Percentiles rank a stretch among this genome's conserved stretches.
These are phyloP conservation scores for Agraylea sexmaculata DNA, from an alignment of 1,140 invertebrate species.

Conservation along the genomic window DNA sequence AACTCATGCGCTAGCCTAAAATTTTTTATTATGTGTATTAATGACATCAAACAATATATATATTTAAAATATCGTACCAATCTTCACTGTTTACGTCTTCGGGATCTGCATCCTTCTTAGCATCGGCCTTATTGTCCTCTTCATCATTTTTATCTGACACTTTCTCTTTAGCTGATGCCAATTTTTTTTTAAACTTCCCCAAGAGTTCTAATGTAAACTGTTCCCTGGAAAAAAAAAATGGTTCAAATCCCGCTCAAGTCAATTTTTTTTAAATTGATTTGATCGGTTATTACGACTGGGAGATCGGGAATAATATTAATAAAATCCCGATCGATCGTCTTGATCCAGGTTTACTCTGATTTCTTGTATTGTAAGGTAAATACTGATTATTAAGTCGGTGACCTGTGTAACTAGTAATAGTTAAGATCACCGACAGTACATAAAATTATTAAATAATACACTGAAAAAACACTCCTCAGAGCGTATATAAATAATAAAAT, in stretches of 20 bases:
- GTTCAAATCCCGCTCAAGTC: background rate
- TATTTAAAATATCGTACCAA: conserved; percentile 25
- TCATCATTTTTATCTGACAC: conserved; percentile 27
- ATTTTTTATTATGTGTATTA: conserved; percentile 6
- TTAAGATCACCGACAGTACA: no score
- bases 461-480: no score
- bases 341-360: no score
- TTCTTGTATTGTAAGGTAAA: no score
- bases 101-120: conserved; percentile 17
- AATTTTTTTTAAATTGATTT: no score
- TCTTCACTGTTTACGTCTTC: conserved; percentile 41
- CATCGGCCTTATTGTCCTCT: conserved; percentile 18
- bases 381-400: no score
- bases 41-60: conserved; percentile 9
- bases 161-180: conserved; percentile 55
- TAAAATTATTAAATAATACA: no score
- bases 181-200: conserved; percentile 71
- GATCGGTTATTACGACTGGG: no score
- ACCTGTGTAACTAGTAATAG: no score
- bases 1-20: conserved; percentile 70
- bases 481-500: no score
- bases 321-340: no score
- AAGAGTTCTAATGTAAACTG: conserved; percentile 65
- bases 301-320: no score
- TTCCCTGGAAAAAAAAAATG: conserved; percentile 40